These are phyloP conservation scores for Drosophila testacea DNA, from an alignment of 2,888 invertebrate species.

Conservation along the genomic window DNA sequence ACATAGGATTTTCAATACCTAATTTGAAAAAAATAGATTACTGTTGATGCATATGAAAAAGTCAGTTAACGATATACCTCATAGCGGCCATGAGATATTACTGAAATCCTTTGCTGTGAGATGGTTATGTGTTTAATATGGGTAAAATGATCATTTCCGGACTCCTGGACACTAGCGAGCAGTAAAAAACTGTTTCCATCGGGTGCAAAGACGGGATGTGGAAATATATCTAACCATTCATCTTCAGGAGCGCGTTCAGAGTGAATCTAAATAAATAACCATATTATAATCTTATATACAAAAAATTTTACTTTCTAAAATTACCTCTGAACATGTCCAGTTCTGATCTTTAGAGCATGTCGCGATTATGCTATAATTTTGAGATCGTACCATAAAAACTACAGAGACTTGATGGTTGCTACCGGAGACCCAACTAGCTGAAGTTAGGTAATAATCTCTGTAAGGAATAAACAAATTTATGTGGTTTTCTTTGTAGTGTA, in stretches of 20 bases:
- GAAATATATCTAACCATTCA: slow-evolving; percentile 94
- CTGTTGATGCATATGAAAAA: background rate
- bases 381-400: slow-evolving; percentile 97
- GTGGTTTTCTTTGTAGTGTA: background rate
- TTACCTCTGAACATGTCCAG: slow-evolving; percentile 94
- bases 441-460: slow-evolving; percentile 96
- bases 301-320: slow-evolving; percentile 41
- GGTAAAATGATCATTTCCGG: slow-evolving; percentile 93
- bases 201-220: slow-evolving; percentile 92
- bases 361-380: slow-evolving; percentile 95
- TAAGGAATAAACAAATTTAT: background rate
- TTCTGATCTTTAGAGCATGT: slow-evolving; percentile 91
- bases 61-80: slow-evolving; percentile 87
- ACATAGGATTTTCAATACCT: slow-evolving; percentile 89
- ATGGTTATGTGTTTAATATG: slow-evolving; percentile 95
- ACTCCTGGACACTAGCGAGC: slow-evolving; percentile 93
- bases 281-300: background rate
- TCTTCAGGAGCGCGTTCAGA: slow-evolving; percentile 93
- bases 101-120: slow-evolving; percentile 92
- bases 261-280: slow-evolving; percentile 87
- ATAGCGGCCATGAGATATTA: slow-evolving; percentile 93
- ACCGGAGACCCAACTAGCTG: slow-evolving; percentile 94
- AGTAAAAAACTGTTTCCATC: slow-evolving; percentile 94
- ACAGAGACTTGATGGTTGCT: slow-evolving; percentile 92
- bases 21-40: background rate